Base-by-base conservation (phyloP, 2,888 invertebrate species). In the Cataglyphis albicans region DNA sequence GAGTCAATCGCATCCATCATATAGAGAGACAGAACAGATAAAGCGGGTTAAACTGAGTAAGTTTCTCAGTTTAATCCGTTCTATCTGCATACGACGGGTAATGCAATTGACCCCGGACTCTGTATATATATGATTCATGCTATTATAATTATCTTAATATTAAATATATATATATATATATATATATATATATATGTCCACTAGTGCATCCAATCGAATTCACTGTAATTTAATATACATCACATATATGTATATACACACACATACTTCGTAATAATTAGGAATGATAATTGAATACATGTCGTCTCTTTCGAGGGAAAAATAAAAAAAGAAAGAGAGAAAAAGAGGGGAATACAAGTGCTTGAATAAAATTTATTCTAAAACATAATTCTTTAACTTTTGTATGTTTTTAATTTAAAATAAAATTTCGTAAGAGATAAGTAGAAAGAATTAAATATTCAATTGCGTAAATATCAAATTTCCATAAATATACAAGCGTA, bases 301-400 rank as follows among this genome's bases (percentile, higher is more conserved):
- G 3, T 72, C 25, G 10, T 72, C 25, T 18, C 5, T 6, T 3
- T 32, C 29, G 35, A 38, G 12, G 38, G 1, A 57, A 72, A 57
- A 18, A 55, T 7, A 52, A 52, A 21, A 55, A 25, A 25, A 25
- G 25, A 25, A 25, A 55, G 21, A 21, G 0, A 21, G 21, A 55
- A 6, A 48, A 15, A 15, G 15, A 55, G 1, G 15, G 15, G 35
- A 5, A 55, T 32, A 21, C 9, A 52, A 1, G 7, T 29, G 10
- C n/a, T 67, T 5, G n/a, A 48, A 3, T 48, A 70, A 70, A 70
- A 55, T 70, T 21, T 52, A 52, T 52, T 55, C 15, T 2, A 15
- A 70, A 15, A 55, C 35, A 35, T 35, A 15, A 21, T 57, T 57
- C 9, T 52, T 52, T 1, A 52, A 57, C n/a, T 21, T 70, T 48